Evolutionary conservation across 2,113 vertebrate species (phyloP).

Genomic region (Ibidorhyncha struthersii): DNA sequence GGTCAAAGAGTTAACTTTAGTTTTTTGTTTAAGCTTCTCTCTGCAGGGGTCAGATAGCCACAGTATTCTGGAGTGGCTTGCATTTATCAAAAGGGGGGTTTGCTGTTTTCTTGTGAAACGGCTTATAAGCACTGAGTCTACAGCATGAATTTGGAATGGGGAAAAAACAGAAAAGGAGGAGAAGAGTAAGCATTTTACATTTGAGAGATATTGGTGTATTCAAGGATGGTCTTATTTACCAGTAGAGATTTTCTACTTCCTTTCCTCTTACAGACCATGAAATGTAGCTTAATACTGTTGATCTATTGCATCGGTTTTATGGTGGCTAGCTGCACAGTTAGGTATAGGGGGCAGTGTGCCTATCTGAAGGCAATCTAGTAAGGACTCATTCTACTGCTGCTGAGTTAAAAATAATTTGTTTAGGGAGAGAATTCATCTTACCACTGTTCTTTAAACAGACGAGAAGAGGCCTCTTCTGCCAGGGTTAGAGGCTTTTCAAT

Average conservation of each 20-base stretch:
- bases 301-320: not conserved
- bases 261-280: not conserved
- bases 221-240: not conserved
- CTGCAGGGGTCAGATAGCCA: not conserved
- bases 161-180: not conserved
- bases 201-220: not conserved
- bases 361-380: not conserved
- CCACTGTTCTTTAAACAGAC: not conserved
- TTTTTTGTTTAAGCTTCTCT: not conserved
- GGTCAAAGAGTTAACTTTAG: not conserved
- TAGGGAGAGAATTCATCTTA: constrained; percentile 21
- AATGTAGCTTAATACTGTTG: not conserved
- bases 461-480: not conserved
- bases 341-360: not conserved
- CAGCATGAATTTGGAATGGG: not conserved
- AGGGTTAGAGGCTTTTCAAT: not conserved
- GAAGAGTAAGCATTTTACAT: not conserved
- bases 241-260: not conserved
- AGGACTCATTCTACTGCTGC: not conserved
- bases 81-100: not conserved
- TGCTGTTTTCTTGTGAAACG: not conserved
- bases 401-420: constrained; percentile 26
- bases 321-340: not conserved
- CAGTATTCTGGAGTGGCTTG: not conserved
- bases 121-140: not conserved